Conservation (phyloP, 2,888 invertebrate species). For the Shargacucullia verbasci region DNA sequence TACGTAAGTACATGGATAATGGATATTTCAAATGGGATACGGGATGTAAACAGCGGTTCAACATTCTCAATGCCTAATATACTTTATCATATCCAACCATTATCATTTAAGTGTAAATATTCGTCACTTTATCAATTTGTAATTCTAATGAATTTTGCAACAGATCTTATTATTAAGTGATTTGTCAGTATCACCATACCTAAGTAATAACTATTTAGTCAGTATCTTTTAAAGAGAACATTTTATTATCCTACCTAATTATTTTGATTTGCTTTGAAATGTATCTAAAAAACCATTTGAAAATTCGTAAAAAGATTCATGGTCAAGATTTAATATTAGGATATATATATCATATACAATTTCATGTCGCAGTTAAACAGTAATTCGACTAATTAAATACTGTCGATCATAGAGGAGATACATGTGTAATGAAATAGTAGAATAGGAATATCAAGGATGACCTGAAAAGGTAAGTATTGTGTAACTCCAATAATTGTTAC, state of each 20-base stretch:
- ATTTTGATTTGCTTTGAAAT: conserved; percentile 61
- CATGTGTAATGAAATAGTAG: conserved; percentile 32
- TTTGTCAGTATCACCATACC: conserved; percentile 78
- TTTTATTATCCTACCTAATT: conserved; percentile 75
- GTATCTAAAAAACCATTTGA: conserved; percentile 32
- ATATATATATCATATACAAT: conserved; percentile 8
- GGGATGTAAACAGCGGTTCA: conserved; percentile 46
- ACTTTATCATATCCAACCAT: conserved; percentile 57
- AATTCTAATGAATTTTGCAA: conserved; percentile 72
- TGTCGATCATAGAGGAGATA: conserved; percentile 26
- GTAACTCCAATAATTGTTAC: conserved; percentile 41
- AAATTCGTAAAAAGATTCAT: conserved; percentile 45
- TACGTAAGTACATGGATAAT: conserved; percentile 40
- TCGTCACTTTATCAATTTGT: conserved; percentile 56
- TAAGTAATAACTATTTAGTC: conserved; percentile 77
- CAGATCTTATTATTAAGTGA: conserved; percentile 79
- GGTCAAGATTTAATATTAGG: conserved; percentile 31
- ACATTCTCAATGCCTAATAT: conserved; percentile 52
- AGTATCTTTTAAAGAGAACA: conserved; percentile 79
- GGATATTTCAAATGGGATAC: conserved; percentile 35
- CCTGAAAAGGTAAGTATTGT: conserved; percentile 45
- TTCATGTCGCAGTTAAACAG: conserved; percentile 9
- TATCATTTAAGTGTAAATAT: conserved; percentile 63
- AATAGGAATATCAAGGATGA: conserved; percentile 42
- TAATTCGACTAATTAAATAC: conserved; percentile 31